These are phyloP conservation scores for Drosophila pruinosa DNA, from an alignment of 1,140 invertebrate species.

Conservation along the genomic window DNA sequence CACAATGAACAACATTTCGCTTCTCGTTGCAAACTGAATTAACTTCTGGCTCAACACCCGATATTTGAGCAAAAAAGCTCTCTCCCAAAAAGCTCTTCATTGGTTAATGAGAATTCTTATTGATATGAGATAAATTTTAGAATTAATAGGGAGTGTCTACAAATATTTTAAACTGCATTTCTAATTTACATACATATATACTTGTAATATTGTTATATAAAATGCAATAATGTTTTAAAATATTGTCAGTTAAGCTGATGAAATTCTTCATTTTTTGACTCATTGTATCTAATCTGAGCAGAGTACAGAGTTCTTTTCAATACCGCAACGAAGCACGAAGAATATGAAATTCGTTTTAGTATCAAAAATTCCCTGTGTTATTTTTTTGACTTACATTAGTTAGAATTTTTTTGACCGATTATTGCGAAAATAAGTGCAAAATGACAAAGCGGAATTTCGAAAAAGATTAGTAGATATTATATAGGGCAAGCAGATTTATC, in stretches of 20 bases:
- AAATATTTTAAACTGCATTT: not conserved
- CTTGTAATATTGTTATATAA: not conserved
- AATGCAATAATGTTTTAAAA: too few relatives aligned
- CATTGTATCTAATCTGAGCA: not conserved
- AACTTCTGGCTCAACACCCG: not conserved
- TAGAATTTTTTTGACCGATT: too few relatives aligned
- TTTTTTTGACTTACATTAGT: not conserved
- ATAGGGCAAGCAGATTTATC: too few relatives aligned
- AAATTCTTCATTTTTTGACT: not conserved
- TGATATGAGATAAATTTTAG: too few relatives aligned
- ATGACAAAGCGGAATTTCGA: too few relatives aligned
- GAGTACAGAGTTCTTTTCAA: not conserved
- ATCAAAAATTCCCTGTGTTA: not conserved
- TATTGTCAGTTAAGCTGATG: not conserved
- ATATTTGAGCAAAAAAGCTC: constrained; percentile 28
- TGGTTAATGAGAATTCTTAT: too few relatives aligned
- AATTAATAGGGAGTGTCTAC: not conserved
- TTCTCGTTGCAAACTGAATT: constrained; percentile 14
- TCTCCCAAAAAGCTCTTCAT: not conserved
- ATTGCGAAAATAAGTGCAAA: too few relatives aligned
- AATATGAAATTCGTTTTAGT: not conserved
- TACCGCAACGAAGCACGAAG: not conserved
- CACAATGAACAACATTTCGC: constrained; percentile 50
- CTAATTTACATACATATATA: not conserved
- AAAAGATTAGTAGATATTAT: too few relatives aligned